A percentile compares a stretch with the other conserved stretches of the same genome.
Conservation (phyloP, 1,140 invertebrate genomes). For the Gerris buenoi region DNA sequence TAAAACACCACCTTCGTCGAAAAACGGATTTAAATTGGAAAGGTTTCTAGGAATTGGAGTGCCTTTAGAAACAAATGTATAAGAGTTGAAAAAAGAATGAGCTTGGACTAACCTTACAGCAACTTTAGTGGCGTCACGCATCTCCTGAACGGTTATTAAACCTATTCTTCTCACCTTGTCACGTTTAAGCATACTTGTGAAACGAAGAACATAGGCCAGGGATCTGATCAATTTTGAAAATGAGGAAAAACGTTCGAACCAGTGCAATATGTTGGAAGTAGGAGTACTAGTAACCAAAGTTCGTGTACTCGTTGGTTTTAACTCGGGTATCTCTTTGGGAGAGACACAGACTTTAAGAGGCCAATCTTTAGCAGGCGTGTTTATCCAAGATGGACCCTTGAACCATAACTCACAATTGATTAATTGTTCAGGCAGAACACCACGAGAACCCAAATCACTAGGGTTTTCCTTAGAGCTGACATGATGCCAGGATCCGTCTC, state of each 20-base stretch:
- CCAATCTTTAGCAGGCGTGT: not conserved
- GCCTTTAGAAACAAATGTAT: not conserved
- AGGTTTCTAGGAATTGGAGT: not conserved
- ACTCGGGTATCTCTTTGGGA: not conserved
- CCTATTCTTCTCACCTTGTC: not conserved
- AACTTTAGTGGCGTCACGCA: not conserved
- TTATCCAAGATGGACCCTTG: constrained; percentile 21
- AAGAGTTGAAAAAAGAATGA: not conserved
- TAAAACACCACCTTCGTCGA: not conserved
- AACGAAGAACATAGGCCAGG: not conserved
- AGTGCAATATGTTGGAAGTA: not conserved
- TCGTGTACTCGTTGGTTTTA: not conserved
- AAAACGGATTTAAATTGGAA: not conserved
- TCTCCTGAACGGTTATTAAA: not conserved
- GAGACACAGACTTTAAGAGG: not conserved
- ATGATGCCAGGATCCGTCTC: constrained; percentile 21
- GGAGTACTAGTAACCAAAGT: not conserved
- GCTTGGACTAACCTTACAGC: not conserved
- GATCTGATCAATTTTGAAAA: not conserved
- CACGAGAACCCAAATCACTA: constrained; percentile 27
- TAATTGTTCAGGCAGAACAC: constrained; percentile 20
- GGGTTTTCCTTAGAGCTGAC: constrained; percentile 23
- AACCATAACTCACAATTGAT: constrained; percentile 25
- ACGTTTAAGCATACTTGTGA: not conserved
- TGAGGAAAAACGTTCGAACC: not conserved